Percentiles rank a stretch among this genome's conserved stretches.
Evolutionary conservation across 2,888 invertebrate species (phyloP).

Genomic region (Heterodera filipjevi): DNA sequence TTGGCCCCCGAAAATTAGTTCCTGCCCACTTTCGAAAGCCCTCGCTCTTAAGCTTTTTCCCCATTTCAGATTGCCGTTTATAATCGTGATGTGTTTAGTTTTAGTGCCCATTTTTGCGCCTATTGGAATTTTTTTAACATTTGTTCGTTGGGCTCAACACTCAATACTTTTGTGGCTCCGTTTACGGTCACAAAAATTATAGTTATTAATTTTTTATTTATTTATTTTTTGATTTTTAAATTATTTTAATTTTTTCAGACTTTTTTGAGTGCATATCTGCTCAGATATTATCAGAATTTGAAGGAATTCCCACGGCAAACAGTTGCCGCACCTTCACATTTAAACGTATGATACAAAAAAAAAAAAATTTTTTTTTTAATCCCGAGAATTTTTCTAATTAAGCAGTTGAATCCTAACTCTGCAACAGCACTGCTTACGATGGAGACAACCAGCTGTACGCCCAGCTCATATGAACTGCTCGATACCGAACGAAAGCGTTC

Average conservation of each 20-base stretch:
- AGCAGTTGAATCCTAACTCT: background rate
- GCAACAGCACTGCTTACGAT: background rate
- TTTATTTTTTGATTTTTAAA: background rate
- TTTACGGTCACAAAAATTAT: conserved; percentile 17
- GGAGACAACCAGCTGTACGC: background rate
- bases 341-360: background rate
- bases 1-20: too few species aligned
- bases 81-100: background rate
- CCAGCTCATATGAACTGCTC: background rate
- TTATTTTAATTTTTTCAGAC: background rate
- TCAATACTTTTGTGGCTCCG: conserved; percentile 16
- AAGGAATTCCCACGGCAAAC: background rate
- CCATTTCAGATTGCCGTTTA: background rate
- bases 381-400: background rate
- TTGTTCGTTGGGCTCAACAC: conserved; percentile 11
- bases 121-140: conserved; percentile 27
- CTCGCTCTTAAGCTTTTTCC: too few species aligned
- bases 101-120: conserved; percentile 10
- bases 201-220: background rate
- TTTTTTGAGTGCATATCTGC: conserved; percentile 15
- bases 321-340: background rate
- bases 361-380: background rate
- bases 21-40: too few species aligned
- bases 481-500: background rate
- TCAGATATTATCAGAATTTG: conserved; percentile 10